Evolutionary conservation across 1,140 invertebrate species (phyloP), one percentile per base, ranked within the genome.

Genomic region (Druon quercuslanigerum): DNA sequence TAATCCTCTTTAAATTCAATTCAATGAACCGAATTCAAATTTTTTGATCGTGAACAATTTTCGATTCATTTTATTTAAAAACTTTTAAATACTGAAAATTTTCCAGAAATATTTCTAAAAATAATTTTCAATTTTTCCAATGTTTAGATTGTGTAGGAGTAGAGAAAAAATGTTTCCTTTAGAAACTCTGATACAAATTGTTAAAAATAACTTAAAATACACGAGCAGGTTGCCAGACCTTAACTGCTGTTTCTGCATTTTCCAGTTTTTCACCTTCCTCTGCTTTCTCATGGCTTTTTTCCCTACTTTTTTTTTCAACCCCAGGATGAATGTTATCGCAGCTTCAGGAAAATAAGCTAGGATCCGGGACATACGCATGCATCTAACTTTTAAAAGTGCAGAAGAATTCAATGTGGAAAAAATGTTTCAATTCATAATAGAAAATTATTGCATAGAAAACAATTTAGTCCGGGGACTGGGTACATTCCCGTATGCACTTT

Each of bases 151-250:
- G 25, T 33, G 25, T 5, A 5, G 25, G 4, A 5, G 25, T 33
- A 5, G 25, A 2, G 25, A 33, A 5, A 2, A 33, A 33, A 3
- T 3, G 5, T 20, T 8, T 13, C 4, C 4, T 25, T 25, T 13
- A 40, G 19, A 66, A 66, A 25, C 57, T 16, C 19, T 66, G 57
- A 33, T 25, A 14, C 11, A 25, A 6, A 66, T 66, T 66, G 57
- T 66, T 66, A 66, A 66, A 66, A 66, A 66, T 25, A 66, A 66
- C 57, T 66, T 66, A 66, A 66, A 66, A 66, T 66, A 66, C 16
- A 7, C 12, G 57, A 20, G 20, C 57, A 25, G 57, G 25, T 14
- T 66, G 57, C 7, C 19, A 20, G 57, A 20, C 57, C 20, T 66
- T 66, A 66, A 66, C 9, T 16, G 57, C 25, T 14, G 40, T 66